These are phyloP conservation scores for Micropoecilia bifurca DNA, from an alignment of 2,797 vertebrate species.

Conservation along the genomic window DNA sequence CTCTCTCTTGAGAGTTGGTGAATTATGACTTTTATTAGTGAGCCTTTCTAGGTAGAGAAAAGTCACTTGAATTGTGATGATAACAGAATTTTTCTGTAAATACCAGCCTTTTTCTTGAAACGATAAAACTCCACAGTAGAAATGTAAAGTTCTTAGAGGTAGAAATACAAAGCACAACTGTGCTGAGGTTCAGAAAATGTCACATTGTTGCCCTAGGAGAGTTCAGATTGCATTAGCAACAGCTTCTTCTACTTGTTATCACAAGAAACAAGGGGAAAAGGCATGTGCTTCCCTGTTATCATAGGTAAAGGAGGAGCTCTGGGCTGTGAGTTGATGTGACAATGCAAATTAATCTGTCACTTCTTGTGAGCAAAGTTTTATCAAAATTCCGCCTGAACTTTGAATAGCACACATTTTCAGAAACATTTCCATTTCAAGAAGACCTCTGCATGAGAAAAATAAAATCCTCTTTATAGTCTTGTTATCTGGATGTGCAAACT, in stretches of 20 bases:
- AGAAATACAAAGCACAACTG: conserved; percentile 44
- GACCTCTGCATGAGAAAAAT: conserved; percentile 7
- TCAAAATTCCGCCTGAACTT: conserved; percentile 57
- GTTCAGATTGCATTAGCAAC: conserved; percentile 59
- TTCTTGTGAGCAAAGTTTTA: conserved; percentile 54
- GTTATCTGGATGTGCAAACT: conserved; percentile 33
- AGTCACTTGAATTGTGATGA: conserved; percentile 58
- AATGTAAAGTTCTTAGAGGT: conserved; percentile 42
- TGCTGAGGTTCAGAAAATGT: conserved; percentile 58
- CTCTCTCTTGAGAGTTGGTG: conserved; percentile 33
- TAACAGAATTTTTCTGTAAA: conserved; percentile 52
- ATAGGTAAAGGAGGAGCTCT: conserved; percentile 67
- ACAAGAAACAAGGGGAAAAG: conserved; percentile 56
- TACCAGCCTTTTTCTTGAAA: conserved; percentile 37
- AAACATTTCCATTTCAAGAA: conserved; percentile 47
- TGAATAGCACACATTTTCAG: conserved; percentile 37
- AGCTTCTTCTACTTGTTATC: conserved; percentile 51
- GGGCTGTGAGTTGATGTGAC: conserved; percentile 66
- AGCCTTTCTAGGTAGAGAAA: conserved; percentile 36
- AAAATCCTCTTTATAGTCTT: conserved; percentile 12
- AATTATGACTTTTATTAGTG: conserved; percentile 45
- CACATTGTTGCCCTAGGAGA: conserved; percentile 60
- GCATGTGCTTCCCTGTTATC: conserved; percentile 66
- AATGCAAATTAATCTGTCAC: conserved; percentile 62
- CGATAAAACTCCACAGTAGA: conserved; percentile 32